Evolutionary conservation across 1,140 invertebrate genomes (phyloP), one percentile per base, ranked within the genome.

Genomic region (Laodelphax striatellus): DNA sequence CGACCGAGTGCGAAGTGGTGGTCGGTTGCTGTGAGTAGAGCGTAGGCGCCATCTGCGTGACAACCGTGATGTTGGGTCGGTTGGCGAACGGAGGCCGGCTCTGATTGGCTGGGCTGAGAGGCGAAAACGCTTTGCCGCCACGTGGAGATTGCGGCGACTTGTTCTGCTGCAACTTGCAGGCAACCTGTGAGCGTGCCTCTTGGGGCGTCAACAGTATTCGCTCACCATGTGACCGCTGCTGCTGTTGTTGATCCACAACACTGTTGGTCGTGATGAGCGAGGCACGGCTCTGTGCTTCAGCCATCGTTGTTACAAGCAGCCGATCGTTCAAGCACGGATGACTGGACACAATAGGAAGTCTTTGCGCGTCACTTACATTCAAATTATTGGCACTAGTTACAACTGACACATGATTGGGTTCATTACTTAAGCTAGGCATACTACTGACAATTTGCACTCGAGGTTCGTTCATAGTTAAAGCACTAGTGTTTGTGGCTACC

Each of bases 51-150:
- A 38, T 21, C 44, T 58, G 61, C 2, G 68, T 65, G 3, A 68
- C 68, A 10, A 69, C 67, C 19, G 67, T 69, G 41, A 68, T 62
- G 46, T 69, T 67, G 14, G 68, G 68, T 31, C 68, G 46, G 41
- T 68, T 69, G 28, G 57, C 55, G 55, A 68, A 66, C 16, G 64
- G 28, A 21, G 62, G 43, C n/a, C 60, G 42, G 6, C 24, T 38
- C 16, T 62, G 61, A 24, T 52, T 54, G 24, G 9, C 52, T 55
- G 53, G 55, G 22, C 54, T 52, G 19, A 41, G 28, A 2, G 50
- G 17, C 11, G 62, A 52, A 16, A 50, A 57, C 1, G 52, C 53
- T 34, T 57, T 57, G 31, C 52, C 55, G 38, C 54, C 55, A 22
- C 52, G 1, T 10, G 61, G 52, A 24, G 55, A 62, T 24, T 62